Evolutionary conservation across 2,888 invertebrate species (phyloP).

Genomic region (Perithous albicinctus): DNA sequence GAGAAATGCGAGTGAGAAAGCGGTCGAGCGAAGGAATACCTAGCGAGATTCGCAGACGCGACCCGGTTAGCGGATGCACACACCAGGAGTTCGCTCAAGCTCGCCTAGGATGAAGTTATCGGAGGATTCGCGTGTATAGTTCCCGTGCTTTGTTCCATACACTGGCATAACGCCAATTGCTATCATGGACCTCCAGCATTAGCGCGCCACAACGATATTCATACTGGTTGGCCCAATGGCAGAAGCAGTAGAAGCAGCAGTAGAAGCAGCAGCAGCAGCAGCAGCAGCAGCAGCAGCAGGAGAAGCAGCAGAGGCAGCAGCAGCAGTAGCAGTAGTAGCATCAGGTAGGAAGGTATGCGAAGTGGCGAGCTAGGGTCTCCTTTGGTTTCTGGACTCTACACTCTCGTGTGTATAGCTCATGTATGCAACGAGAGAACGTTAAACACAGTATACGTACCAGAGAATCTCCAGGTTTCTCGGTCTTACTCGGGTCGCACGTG

Average conservation of each 20-base stretch:
- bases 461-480: constrained; percentile 22
- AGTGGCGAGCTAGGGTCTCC: constrained; percentile 23
- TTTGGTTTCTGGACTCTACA: neutral
- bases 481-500: constrained; percentile 25
- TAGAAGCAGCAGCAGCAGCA: too few species aligned
- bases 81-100: constrained; percentile 60
- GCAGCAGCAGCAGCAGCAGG: too few species aligned
- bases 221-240: neutral
- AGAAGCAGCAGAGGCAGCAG: too few species aligned
- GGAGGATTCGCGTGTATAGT: constrained; percentile 73
- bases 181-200: constrained; percentile 63
- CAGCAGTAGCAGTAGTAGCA: constrained; percentile 41
- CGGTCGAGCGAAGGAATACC: constrained; percentile 58
- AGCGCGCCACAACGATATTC: constrained; percentile 55
- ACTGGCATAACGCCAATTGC: constrained; percentile 79
- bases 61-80: constrained; percentile 51
- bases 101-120: constrained; percentile 68
- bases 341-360: constrained; percentile 38
- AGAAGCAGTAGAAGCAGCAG: constrained; percentile 5
- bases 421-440: constrained; percentile 34
- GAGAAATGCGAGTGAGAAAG: constrained; percentile 28
- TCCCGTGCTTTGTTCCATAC: constrained; percentile 79
- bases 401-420: constrained; percentile 23
- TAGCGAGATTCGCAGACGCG: constrained; percentile 62
- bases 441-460: constrained; percentile 19